Evolutionary conservation across 2,797 vertebrate species (phyloP).

Genomic region (Sebastes taczanowskii): DNA sequence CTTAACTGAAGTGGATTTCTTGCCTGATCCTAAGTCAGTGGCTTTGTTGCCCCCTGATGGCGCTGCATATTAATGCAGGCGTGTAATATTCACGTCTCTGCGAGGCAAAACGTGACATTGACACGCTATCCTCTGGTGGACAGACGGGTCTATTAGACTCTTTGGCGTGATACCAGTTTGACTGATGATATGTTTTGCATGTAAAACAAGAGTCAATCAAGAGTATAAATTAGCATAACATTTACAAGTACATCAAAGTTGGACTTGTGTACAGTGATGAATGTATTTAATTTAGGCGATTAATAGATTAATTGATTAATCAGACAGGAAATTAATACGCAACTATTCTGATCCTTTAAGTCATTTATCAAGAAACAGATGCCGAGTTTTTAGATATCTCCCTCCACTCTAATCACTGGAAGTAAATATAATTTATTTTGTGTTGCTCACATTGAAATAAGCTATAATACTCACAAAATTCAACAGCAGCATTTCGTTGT

Average conservation of each 20-base stretch:
- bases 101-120: too few species aligned
- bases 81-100: too few species aligned
- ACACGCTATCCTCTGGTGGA: too few species aligned
- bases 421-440: neutral
- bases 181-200: neutral
- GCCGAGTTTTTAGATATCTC: neutral
- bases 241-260: neutral
- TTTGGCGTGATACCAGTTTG: too few species aligned
- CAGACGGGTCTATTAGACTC: accelerated
- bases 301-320: too few species aligned
- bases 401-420: neutral
- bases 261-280: too few species aligned
- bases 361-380: neutral
- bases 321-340: accelerated
- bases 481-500: neutral
- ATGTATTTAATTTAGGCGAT: too few species aligned
- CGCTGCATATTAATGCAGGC: too few species aligned
- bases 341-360: neutral
- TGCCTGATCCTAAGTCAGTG: too few species aligned
- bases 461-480: neutral
- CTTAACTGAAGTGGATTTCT: too few species aligned
- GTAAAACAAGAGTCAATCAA: neutral
- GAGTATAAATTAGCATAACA: neutral
- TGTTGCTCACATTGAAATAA: neutral
- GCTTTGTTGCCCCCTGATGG: too few species aligned